phyloP scores from a whole-genome alignment of 2,797 vertebrate genomes.

The Pseudochromis fuscus region DNA sequence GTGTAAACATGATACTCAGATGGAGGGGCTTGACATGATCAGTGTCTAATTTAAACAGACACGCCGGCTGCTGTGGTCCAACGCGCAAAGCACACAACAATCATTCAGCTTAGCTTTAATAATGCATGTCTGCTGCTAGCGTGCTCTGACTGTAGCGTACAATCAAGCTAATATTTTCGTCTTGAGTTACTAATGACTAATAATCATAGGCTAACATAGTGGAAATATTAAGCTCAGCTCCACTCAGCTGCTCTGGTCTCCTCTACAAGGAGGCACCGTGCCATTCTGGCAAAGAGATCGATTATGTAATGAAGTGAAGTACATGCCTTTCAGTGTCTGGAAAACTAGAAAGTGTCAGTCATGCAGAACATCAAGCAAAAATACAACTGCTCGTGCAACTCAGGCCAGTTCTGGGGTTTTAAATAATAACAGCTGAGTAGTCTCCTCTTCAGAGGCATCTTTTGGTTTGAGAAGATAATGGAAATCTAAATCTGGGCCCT shows the following conservation, averaged over 20 bases:
- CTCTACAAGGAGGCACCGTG: constrained; percentile 26
- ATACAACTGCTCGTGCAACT: not conserved
- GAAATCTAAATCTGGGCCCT: no score
- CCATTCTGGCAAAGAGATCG: constrained; percentile 11
- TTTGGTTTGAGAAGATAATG: no score
- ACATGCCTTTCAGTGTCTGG: constrained; percentile 17
- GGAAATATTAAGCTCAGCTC: constrained; percentile 60
- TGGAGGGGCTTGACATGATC: constrained; percentile 67
- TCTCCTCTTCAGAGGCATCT: not conserved
- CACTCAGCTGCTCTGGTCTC: constrained; percentile 6
- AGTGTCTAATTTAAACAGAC: constrained; percentile 76
- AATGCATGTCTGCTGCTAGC: constrained; percentile 51
- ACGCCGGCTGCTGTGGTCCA: constrained; percentile 70
- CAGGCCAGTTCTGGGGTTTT: not conserved
- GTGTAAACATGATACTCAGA: constrained; percentile 75
- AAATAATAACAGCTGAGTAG: not conserved
- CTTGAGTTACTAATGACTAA: constrained; percentile 73
- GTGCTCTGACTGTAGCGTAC: constrained; percentile 30
- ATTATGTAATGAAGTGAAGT: constrained; percentile 25
- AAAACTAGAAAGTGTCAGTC: constrained; percentile 17
- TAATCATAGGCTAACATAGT: constrained; percentile 68
- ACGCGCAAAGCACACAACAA: constrained; percentile 73
- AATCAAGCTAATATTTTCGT: constrained; percentile 74
- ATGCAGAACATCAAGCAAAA: constrained; percentile 8
- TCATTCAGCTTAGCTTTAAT: constrained; percentile 73